These are phyloP conservation scores for Lethenteron reissneri DNA, from an alignment of 2,113 vertebrate genomes.

Conservation along the genomic window DNA sequence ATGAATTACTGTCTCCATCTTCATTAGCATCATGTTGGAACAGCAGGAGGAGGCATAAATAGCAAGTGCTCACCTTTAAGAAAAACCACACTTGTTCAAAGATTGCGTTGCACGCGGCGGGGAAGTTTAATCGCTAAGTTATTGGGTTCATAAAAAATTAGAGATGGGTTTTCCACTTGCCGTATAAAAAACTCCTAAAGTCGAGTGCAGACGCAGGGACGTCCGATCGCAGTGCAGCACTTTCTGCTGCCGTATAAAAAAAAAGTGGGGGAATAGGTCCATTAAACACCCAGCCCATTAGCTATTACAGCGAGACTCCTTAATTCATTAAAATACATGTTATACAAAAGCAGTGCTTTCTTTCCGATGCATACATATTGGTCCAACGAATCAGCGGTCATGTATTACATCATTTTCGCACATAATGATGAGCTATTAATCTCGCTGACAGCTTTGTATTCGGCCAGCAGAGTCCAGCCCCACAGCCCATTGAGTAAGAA, in stretches of 20 bases:
- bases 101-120: neutral
- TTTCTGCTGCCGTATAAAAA: neutral
- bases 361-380: conserved; percentile 2
- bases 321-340: conserved; percentile 6
- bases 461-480: neutral
- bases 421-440: conserved; percentile 6
- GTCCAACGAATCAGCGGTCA: conserved; percentile 5
- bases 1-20: conserved; percentile 6
- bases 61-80: conserved; percentile 2
- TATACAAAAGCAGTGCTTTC: conserved; percentile 3
- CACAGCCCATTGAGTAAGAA: conserved; percentile 6
- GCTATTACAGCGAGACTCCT: neutral
- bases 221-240: neutral
- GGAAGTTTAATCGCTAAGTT: neutral
- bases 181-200: neutral
- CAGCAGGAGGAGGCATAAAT: conserved; percentile 1
- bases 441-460: conserved; percentile 3
- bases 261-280: conserved; percentile 1
- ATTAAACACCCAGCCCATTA: conserved; percentile 7
- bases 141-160: conserved; percentile 1
- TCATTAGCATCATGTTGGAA: conserved; percentile 5
- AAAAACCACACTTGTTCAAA: conserved; percentile 6
- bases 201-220: neutral
- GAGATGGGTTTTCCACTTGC: neutral
- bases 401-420: conserved; percentile 6